A percentile compares a stretch with the other conserved stretches of the same genome.
Conservation (phyloP, 1,140 invertebrate species). For the Teleogryllus occipitalis region DNA sequence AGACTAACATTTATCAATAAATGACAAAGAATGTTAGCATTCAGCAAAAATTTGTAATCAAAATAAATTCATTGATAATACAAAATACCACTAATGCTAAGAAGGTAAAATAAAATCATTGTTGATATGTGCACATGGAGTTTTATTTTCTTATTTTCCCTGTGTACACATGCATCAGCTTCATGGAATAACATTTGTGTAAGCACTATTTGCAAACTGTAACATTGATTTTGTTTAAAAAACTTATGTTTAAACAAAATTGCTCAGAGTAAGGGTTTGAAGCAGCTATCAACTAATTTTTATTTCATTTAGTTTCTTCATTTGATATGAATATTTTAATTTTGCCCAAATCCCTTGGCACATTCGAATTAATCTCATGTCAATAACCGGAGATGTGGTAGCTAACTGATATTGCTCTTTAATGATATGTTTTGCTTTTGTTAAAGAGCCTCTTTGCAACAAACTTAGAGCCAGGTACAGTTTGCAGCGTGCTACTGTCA, state of each 20-base stretch:
- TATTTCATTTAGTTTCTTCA: constrained; percentile 32
- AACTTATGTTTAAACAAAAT: neutral
- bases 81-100: neutral
- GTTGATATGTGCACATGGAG: neutral
- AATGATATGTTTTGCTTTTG: constrained; percentile 56
- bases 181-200: neutral
- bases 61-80: neutral
- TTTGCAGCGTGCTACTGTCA: constrained; percentile 65
- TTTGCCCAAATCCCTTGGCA: constrained; percentile 78
- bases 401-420: constrained; percentile 52
- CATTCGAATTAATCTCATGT: constrained; percentile 62
- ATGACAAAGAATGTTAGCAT: no score
- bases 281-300: neutral
- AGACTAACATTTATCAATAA: no score
- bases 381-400: constrained; percentile 36
- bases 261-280: neutral
- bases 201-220: neutral
- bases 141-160: neutral
- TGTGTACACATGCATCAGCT: neutral
- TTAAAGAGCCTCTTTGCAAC: constrained; percentile 66
- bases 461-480: constrained; percentile 81
- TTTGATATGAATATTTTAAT: constrained; percentile 50
- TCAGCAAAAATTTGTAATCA: neutral
- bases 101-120: neutral
- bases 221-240: neutral